Conservation (phyloP, 2,797 vertebrate genomes). For the Sebastes hopkinsi region DNA sequence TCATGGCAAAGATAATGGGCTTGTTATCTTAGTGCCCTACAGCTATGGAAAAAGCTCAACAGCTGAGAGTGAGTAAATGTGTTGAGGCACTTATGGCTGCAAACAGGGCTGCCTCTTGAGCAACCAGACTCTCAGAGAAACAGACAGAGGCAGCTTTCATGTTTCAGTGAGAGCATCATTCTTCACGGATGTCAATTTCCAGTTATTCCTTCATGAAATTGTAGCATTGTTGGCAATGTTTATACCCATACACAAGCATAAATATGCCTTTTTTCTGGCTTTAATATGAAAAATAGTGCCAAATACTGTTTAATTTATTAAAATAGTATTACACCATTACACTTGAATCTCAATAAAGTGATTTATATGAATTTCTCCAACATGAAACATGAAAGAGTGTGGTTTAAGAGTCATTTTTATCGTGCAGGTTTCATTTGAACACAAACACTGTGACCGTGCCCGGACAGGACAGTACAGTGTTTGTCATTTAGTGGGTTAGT, state of each 20-base stretch:
- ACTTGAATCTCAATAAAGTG: not conserved
- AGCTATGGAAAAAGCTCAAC: constrained; percentile 36
- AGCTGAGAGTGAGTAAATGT: constrained; percentile 12
- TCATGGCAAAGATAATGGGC: constrained; percentile 38
- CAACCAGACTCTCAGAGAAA: constrained; percentile 11
- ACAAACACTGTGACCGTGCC: constrained; percentile 4
- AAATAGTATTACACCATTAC: not conserved
- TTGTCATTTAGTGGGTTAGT: constrained; percentile 21
- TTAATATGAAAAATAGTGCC: not conserved
- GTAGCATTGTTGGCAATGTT: not conserved
- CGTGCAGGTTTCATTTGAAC: not conserved
- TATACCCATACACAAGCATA: not conserved
- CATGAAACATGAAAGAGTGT: constrained; percentile 41
- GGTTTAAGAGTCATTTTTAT: not conserved
- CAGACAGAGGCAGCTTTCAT: constrained; percentile 35
- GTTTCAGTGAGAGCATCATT: constrained; percentile 16
- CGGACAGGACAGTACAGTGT: not conserved
- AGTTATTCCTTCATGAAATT: not conserved
- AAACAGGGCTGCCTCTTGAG: constrained; percentile 14
- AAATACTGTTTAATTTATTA: not conserved
- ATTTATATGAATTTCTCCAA: not conserved
- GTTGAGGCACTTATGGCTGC: constrained; percentile 27
- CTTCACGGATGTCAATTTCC: not conserved
- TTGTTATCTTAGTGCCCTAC: constrained; percentile 28
- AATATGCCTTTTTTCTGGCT: not conserved